A percentile compares a stretch with the other conserved stretches of the same genome.
These are phyloP conservation scores for Pogonognathellus flavescens DNA, from an alignment of 1,140 invertebrate species.

Conservation along the genomic window DNA sequence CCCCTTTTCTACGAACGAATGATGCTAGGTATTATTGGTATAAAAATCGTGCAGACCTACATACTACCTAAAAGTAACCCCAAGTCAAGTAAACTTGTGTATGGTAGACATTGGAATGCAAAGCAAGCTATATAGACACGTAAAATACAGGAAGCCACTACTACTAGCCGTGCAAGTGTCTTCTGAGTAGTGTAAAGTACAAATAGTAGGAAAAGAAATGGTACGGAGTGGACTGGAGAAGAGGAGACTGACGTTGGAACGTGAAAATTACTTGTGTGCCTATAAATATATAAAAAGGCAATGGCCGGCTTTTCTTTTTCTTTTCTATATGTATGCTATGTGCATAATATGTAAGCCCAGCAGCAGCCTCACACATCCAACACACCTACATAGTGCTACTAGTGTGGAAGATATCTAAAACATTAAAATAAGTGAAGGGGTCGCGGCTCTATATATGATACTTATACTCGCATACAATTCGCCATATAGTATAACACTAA, in stretches of 20 bases:
- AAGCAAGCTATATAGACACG: too few species aligned
- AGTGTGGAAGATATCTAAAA: neutral
- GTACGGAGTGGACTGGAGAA: neutral
- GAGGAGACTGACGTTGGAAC: neutral
- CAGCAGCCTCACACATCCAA: neutral
- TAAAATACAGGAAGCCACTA: too few species aligned
- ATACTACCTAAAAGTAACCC: too few species aligned
- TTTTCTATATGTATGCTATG: neutral
- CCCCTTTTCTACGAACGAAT: neutral
- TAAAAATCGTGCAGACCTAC: neutral
- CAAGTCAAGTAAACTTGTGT: too few species aligned
- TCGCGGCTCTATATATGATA: neutral
- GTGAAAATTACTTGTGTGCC: slow-evolving; percentile 23
- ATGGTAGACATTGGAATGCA: too few species aligned
- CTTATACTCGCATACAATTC: neutral
- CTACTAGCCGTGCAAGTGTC: too few species aligned
- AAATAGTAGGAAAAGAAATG: neutral
- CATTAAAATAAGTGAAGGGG: neutral
- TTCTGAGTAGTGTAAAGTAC: too few species aligned
- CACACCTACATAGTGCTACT: neutral
- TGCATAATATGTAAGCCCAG: slow-evolving; percentile 1
- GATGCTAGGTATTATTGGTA: neutral
- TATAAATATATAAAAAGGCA: slow-evolving; percentile 49
- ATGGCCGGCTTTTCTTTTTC: slow-evolving; percentile 36
- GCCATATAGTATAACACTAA: too few species aligned